Evolutionary conservation across 2,888 invertebrate genomes (phyloP), one percentile per base, ranked within the genome.

Genomic region (Masnerella sp.): DNA sequence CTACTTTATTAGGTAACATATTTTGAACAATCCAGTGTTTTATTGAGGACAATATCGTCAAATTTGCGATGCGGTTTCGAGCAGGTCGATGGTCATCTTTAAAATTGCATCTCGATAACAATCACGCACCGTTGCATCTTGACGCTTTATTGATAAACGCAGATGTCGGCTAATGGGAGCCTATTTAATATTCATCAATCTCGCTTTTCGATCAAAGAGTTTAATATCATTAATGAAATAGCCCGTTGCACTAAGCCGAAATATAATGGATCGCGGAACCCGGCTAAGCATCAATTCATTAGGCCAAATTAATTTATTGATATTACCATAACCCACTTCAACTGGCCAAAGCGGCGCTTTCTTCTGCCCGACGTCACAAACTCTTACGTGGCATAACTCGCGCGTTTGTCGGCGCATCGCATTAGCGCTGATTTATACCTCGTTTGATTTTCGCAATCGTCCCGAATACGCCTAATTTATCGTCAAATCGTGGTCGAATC

Each of bases 171-270:
- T 73, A 73, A 68, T 73, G 67, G 67, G 22, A 56, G 56, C 22
- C 64, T 67, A 76, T 77, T 70, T 68, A 69, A 70, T 75, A 76
- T 76, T 75, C 75, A 75, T 74, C 75, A 59, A 77, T 78, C 68
- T 54, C 61, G 61, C 47, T 56, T 73, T 68, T 67, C 68, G 51
- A 77, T 69, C 65, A 67, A 52, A 40, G 54, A 58, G 67, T 69
- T 73, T 68, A 75, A 72, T 75, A 77, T 70, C 72, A 75, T 69
- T 78, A 74, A 77, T 69, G 74, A 69, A 77, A 65, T 69, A 32
- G 62, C 15, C 40, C 42, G 45, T 52, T 68, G 62, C 58, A 32
- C 47, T 54, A 54, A 70, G 59, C 61, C 40, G 54, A 65, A 74
- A 64, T 64, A 69, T 75, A 74, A 67, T 70, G 75, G 74, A 56